These are phyloP conservation scores for Cyclina sinensis DNA, from an alignment of 1,140 invertebrate species.

Conservation along the genomic window DNA sequence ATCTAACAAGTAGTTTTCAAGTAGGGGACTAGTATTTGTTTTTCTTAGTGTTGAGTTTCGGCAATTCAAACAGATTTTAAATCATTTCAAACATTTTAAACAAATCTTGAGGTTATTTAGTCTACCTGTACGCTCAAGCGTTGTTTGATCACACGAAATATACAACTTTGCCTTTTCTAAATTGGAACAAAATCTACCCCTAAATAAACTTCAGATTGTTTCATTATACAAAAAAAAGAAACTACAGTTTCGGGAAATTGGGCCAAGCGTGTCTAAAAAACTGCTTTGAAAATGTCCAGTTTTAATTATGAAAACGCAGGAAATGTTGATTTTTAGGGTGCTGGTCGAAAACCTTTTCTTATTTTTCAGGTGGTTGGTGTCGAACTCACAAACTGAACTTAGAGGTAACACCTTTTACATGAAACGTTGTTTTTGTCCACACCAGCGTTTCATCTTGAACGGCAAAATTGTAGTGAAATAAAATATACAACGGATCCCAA, in stretches of 20 bases:
- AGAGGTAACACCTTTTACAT: too few species aligned
- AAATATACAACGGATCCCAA: background rate
- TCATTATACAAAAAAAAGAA: too few species aligned
- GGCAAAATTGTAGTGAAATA: background rate
- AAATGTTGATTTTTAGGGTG: too few species aligned
- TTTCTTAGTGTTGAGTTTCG: slow-evolving; percentile 57
- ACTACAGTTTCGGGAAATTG: too few species aligned
- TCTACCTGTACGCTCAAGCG: background rate
- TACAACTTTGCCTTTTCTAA: background rate
- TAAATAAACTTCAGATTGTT: background rate
- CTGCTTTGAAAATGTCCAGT: too few species aligned
- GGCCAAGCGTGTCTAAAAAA: too few species aligned
- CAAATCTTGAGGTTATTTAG: slow-evolving; percentile 13
- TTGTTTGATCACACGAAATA: slow-evolving; percentile 12
- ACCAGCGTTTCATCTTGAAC: background rate
- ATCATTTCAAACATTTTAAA: slow-evolving; percentile 38
- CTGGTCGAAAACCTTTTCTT: too few species aligned
- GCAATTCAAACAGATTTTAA: slow-evolving; percentile 37
- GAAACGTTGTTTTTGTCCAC: too few species aligned
- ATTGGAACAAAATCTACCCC: background rate
- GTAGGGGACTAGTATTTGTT: slow-evolving; percentile 48
- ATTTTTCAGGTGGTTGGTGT: too few species aligned
- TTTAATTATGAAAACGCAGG: too few species aligned
- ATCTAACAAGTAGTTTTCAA: slow-evolving; percentile 13
- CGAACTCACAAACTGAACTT: too few species aligned